Conservation (phyloP, 2,113 vertebrate genomes). For the Aplodontia rufa region DNA sequence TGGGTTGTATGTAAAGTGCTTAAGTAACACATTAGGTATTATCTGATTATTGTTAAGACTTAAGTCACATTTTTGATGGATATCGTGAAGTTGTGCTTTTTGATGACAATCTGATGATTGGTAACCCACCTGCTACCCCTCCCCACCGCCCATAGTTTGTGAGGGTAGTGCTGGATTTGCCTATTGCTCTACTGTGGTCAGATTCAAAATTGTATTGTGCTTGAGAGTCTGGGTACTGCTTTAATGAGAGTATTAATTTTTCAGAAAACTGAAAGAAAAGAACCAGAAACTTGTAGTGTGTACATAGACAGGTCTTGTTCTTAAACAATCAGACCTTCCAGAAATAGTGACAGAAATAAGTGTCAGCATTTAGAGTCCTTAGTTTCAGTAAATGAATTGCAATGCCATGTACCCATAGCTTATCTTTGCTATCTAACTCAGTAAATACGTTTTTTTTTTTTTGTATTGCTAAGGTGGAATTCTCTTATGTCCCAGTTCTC, state of each 20-base stretch:
- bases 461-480: neutral
- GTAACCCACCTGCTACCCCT: too few relatives aligned
- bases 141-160: neutral
- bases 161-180: neutral
- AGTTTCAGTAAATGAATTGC: neutral
- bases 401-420: neutral
- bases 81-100: neutral
- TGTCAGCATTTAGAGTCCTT: neutral
- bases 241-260: neutral
- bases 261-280: neutral
- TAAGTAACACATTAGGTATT: neutral
- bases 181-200: neutral
- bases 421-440: neutral
- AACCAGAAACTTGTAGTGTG: neutral
- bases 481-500: neutral
- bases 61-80: neutral
- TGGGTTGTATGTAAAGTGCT: neutral
- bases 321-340: neutral
- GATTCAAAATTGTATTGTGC: neutral
- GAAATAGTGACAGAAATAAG: neutral
- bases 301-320: neutral
- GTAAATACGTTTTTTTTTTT: neutral
- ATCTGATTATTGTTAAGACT: neutral
- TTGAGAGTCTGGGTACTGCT: neutral
- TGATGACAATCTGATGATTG: neutral